These are phyloP conservation scores for Chesias legatella DNA, from an alignment of 2,888 invertebrate genomes.

Conservation along the genomic window DNA sequence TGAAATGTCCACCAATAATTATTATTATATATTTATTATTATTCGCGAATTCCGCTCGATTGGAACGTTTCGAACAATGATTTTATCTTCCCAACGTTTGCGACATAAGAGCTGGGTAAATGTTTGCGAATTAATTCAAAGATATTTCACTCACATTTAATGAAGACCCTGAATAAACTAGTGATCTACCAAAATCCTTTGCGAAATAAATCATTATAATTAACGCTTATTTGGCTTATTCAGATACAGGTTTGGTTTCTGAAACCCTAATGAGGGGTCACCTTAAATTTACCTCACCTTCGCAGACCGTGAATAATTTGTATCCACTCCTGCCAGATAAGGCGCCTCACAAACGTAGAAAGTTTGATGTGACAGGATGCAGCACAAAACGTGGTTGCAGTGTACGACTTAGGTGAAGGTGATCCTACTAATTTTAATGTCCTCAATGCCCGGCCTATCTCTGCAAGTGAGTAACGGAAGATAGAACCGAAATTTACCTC, in stretches of 20 bases:
- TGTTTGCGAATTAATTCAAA: not conserved
- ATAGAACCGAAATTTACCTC: no score
- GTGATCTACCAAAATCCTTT: conserved; percentile 1
- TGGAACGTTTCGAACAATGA: no score
- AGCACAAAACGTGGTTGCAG: no score
- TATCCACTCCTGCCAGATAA: not conserved
- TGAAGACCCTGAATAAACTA: conserved; percentile 7
- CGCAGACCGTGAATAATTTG: not conserved
- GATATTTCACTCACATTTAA: not conserved
- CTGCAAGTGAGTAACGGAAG: no score
- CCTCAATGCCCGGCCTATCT: no score
- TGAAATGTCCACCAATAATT: no score
- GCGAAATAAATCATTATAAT: conserved; percentile 1
- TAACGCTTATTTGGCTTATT: conserved; percentile 6
- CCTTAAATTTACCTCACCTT: conserved; percentile 5
- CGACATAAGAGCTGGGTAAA: not conserved
- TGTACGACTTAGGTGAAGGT: no score
- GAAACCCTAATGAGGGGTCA: conserved; percentile 16
- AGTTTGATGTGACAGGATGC: no score
- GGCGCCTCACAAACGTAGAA: no score
- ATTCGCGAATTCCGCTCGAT: conserved; percentile 2
- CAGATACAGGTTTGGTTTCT: conserved; percentile 10
- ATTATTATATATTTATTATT: no score
- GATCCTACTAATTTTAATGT: no score
- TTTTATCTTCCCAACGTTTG: not conserved